These are phyloP conservation scores for Nicator chloris DNA, from an alignment of 2,113 vertebrate genomes.

Conservation along the genomic window DNA sequence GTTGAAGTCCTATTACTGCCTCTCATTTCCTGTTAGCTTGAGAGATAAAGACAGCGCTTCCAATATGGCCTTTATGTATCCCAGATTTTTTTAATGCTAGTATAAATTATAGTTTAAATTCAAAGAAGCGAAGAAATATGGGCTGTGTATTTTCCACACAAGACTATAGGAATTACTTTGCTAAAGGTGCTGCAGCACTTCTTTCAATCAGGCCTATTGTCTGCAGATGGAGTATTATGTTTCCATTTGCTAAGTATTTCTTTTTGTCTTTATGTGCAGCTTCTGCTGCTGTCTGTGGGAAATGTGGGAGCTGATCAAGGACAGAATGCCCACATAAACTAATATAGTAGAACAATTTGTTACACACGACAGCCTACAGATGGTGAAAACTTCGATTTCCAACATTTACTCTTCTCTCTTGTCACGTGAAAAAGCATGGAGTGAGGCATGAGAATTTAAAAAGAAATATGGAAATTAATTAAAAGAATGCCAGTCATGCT, in stretches of 20 bases:
- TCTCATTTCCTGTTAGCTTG: constrained; percentile 46
- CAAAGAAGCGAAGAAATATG: not conserved
- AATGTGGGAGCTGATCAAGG: constrained; percentile 18
- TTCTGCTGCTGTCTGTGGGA: not conserved
- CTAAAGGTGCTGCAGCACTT: not conserved
- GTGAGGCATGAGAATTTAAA: constrained; percentile 27
- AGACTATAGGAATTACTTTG: not conserved
- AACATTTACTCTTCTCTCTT: constrained; percentile 12
- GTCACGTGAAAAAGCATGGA: not conserved
- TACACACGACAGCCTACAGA: constrained; percentile 14
- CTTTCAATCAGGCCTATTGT: not conserved
- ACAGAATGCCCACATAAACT: not conserved
- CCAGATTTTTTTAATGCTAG: constrained; percentile 11
- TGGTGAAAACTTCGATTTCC: not conserved
- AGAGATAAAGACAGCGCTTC: not conserved
- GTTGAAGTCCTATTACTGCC: constrained; percentile 8
- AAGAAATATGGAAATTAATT: constrained; percentile 51
- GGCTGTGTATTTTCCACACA: not conserved
- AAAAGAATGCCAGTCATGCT: constrained; percentile 5
- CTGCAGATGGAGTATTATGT: constrained; percentile 5
- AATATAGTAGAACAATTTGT: constrained; percentile 34
- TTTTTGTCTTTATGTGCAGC: not conserved
- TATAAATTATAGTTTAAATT: not conserved
- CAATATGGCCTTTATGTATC: constrained; percentile 17
- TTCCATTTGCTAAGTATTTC: not conserved